A percentile compares a stretch with the other conserved stretches of the same genome.
Conservation (phyloP, 2,888 invertebrate genomes). For the Stratiomys singularior region DNA sequence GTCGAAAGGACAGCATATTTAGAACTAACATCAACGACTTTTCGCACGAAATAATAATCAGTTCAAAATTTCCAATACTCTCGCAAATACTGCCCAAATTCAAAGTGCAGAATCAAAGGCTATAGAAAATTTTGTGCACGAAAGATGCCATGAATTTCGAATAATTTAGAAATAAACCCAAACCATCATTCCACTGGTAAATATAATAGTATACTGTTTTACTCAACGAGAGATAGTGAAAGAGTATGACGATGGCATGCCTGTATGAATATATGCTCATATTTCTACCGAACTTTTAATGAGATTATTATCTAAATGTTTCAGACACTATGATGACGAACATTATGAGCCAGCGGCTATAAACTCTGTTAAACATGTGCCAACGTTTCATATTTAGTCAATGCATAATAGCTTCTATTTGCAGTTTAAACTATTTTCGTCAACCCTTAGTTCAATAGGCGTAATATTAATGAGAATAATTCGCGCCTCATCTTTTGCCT, state of each 20-base stretch:
- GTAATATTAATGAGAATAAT: too few species aligned
- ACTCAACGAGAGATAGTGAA: too few species aligned
- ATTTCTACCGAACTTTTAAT: constrained; percentile 4
- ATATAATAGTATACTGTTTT: too few species aligned
- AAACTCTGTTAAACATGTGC: constrained; percentile 37
- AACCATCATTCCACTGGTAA: too few species aligned
- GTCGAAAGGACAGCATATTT: background rate
- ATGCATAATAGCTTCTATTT: constrained; percentile 22
- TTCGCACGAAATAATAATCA: constrained; percentile 4
- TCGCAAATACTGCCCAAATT: too few species aligned
- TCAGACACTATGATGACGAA: constrained; percentile 19
- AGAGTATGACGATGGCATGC: background rate
- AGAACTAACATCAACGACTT: background rate
- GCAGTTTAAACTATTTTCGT: background rate
- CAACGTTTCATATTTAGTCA: constrained; percentile 23
- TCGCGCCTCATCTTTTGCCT: too few species aligned
- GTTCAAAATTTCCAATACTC: background rate
- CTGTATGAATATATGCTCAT: background rate
- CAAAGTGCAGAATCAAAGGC: too few species aligned
- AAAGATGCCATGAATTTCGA: constrained; percentile 25
- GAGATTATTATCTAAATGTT: constrained; percentile 38
- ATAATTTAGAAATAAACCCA: constrained; percentile 10
- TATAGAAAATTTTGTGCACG: background rate
- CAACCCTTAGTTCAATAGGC: background rate
- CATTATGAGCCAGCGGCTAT: constrained; percentile 29